Evolutionary conservation across 2,888 invertebrate genomes (phyloP), one percentile per base, ranked within the genome.

Genomic region (Stramonita haemastoma): DNA sequence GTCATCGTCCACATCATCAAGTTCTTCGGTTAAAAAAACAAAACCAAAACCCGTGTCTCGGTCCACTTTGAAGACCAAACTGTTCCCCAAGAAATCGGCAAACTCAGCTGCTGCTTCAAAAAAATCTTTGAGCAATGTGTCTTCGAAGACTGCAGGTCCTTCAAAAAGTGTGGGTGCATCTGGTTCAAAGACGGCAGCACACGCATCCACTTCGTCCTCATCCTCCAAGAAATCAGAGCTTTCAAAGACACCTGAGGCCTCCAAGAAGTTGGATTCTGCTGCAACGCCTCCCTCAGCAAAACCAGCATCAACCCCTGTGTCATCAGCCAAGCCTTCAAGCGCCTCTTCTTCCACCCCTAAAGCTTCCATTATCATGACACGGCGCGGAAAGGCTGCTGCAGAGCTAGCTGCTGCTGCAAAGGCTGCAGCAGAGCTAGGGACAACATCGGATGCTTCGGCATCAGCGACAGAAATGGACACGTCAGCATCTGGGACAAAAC

Each of bases 301-400:
- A 77, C 29, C 29, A 1, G n/a, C 19, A 56, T 26, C 87, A 5
- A n/a, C 87, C 19, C 26, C 79, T 26, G 13, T 19, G 34, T 57
- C 87, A 22, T 34, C 87, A 0, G 22, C 57, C 26, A 79, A 56
- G 56, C 83, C 88, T 29, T 88, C 88, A 34, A 0, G 36, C 19
- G 66, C 88, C 11, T 26, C 84, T 32, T 29, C 89, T 1, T 83
- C 56, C 57, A 26, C 34, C 13, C 34, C 56, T 0, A 70, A 66
- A 84, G 26, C 29, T 5, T 81, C 88, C 13, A 88, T 88, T 56
- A 87, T 87, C 32, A 88, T 88, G 88, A 88, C 88, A 83, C 66
- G 88, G 46, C 60, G 88, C 4, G 88, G 84, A 13, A 88, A 88
- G 66, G 88, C 88, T n/a, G 88, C 88, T 5, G 88, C 88, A 57